phyloP scores from a whole-genome alignment of 2,797 vertebrate genomes.

The Poecilia gillii region DNA sequence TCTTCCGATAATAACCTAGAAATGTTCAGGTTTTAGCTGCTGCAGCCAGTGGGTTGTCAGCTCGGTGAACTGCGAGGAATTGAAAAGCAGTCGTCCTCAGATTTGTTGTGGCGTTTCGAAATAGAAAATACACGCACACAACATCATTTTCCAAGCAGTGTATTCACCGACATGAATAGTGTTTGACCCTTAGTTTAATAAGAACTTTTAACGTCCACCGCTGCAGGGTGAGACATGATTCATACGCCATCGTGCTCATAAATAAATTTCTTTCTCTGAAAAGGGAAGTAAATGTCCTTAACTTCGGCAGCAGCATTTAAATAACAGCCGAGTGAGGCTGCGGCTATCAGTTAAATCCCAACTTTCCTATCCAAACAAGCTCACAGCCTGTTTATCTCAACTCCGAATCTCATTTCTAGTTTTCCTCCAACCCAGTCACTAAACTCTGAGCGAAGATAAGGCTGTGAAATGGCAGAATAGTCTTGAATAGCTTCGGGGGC shows the following conservation, averaged over 20 bases:
- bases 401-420: slow-evolving; percentile 27
- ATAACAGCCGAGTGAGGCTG: neutral
- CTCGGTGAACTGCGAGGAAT: slow-evolving; percentile 54
- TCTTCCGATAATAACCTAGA: slow-evolving; percentile 59
- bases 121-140: slow-evolving; percentile 10
- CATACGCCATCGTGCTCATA: slow-evolving; percentile 32
- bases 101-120: slow-evolving; percentile 53
- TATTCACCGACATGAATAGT: slow-evolving; percentile 32
- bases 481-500: slow-evolving; percentile 43
- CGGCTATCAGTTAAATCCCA: slow-evolving; percentile 15
- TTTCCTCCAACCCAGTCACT: slow-evolving; percentile 23
- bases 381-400: neutral
- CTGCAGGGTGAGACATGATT: slow-evolving; percentile 40
- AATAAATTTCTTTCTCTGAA: slow-evolving; percentile 40
- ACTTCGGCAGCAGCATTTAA: slow-evolving; percentile 22
- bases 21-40: slow-evolving; percentile 57
- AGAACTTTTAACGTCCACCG: slow-evolving; percentile 35
- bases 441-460: slow-evolving; percentile 8
- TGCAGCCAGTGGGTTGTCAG: slow-evolving; percentile 66
- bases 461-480: slow-evolving; percentile 55
- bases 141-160: slow-evolving; percentile 21
- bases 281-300: slow-evolving; percentile 17
- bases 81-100: slow-evolving; percentile 54
- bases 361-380: slow-evolving; percentile 1
- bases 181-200: slow-evolving; percentile 43